Conservation (phyloP, 2,888 invertebrate species). For the Celastrina argiolus region DNA sequence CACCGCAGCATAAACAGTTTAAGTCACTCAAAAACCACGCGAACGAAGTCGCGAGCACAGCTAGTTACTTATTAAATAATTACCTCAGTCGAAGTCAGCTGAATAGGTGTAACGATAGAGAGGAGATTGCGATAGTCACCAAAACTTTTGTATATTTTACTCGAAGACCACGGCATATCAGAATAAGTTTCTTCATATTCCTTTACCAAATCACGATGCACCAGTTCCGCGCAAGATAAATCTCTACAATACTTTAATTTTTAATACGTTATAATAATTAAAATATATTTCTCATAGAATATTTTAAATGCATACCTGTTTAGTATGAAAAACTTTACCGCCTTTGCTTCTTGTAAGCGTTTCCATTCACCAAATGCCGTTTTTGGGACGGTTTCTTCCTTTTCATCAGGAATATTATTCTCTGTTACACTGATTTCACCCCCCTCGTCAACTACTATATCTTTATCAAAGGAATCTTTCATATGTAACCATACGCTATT, state of each 20-base stretch:
- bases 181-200: slow-evolving; percentile 51
- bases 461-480: slow-evolving; percentile 59
- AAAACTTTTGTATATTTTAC: slow-evolving; percentile 59
- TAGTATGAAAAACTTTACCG: slow-evolving; percentile 56
- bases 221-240: slow-evolving; percentile 57
- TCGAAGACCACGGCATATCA: slow-evolving; percentile 64
- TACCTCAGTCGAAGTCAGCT: slow-evolving; percentile 62
- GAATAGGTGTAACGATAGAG: slow-evolving; percentile 57
- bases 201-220: slow-evolving; percentile 54
- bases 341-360: slow-evolving; percentile 51
- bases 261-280: no score
- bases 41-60: no score
- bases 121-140: slow-evolving; percentile 57
- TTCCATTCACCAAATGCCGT: slow-evolving; percentile 43
- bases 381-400: slow-evolving; percentile 31
- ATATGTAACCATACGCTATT: slow-evolving; percentile 56
- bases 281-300: no score
- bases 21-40: no score
- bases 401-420: slow-evolving; percentile 35
- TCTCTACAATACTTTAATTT: slow-evolving; percentile 43
- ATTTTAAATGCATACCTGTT: slow-evolving; percentile 39
- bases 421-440: slow-evolving; percentile 46
- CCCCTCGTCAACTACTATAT: slow-evolving; percentile 54
- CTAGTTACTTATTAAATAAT: no score
- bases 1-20: no score